Evolutionary conservation across 2,797 vertebrate genomes (phyloP), one percentile per base, ranked within the genome.

Genomic region (Acanthiza pusilla): DNA sequence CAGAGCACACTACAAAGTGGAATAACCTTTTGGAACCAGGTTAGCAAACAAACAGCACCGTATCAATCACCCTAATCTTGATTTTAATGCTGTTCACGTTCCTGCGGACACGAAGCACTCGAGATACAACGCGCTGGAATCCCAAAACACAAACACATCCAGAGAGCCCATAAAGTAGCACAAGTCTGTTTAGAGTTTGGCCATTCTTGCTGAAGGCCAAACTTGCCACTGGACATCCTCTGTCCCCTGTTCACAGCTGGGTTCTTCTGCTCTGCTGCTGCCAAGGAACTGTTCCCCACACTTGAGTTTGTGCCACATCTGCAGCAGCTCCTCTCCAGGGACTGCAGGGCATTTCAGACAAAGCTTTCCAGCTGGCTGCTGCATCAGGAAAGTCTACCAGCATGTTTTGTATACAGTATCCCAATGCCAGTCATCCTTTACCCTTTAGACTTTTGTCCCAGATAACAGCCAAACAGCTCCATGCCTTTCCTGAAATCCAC

Each of bases 31-130:
- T 87, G 72, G 80, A 94, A 65, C 30, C 25, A 23, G 26, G 54
- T 86, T 62, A 62, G 83, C 90, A 93, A 96, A 88, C 76, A 90
- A 94, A 86, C 66, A 91, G 32, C 47, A 13, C 25, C 3, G 0
- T 55, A 88, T 86, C 79, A 76, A 34, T 81, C 80, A 60, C 42
- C 16, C 70, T 86, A 55, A 91, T 93, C 91, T 95, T 88, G 73
- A 89, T 85, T 95, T 92, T 36, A 78, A 50, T 26, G 73, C 89
- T 84, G 84, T 58, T 81, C 55, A n/a, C 92, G 88, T 95, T 94
- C 87, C 91, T 96, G 93, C 0, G 53, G 95, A 92, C 0, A 0
- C 2, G 1, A 53, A 94, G 75, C 80, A 83, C 88, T 75, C 0
- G 1, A 91, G 58, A 36, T 84, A 81, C 58, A 84, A 54, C 0